Conservation (phyloP, 2,113 vertebrate species). For the Scytalopus superciliaris region DNA sequence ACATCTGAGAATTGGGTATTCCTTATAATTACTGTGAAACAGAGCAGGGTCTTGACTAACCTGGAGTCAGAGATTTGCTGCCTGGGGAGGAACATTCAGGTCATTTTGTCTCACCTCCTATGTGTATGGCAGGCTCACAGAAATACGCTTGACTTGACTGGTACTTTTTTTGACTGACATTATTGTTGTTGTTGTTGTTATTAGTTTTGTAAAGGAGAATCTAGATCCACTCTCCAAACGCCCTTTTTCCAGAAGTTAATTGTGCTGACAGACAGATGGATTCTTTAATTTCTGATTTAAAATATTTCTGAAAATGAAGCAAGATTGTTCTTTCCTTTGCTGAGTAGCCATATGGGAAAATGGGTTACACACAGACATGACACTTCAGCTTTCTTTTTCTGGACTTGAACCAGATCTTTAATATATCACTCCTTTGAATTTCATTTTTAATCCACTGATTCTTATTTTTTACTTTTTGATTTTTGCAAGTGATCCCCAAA, state of each 20-base stretch:
- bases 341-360: not conserved
- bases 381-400: not conserved
- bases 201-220: not conserved
- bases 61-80: accelerated
- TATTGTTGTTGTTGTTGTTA: not conserved
- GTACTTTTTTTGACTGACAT: not conserved
- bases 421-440: not conserved
- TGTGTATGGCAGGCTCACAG: not conserved
- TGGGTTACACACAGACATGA: accelerated
- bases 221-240: not conserved
- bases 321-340: not conserved
- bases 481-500: not conserved
- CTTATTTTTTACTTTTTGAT: not conserved
- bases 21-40: not conserved
- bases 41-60: not conserved
- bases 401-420: not conserved
- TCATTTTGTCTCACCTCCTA: not conserved
- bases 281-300: not conserved
- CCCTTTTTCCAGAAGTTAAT: not conserved
- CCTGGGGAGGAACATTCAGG: not conserved
- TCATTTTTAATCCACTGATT: not conserved
- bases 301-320: not conserved
- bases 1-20: not conserved
- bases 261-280: not conserved
- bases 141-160: not conserved